phyloP scores from a whole-genome alignment of 2,113 vertebrate species.

The Leucopsar rothschildi region DNA sequence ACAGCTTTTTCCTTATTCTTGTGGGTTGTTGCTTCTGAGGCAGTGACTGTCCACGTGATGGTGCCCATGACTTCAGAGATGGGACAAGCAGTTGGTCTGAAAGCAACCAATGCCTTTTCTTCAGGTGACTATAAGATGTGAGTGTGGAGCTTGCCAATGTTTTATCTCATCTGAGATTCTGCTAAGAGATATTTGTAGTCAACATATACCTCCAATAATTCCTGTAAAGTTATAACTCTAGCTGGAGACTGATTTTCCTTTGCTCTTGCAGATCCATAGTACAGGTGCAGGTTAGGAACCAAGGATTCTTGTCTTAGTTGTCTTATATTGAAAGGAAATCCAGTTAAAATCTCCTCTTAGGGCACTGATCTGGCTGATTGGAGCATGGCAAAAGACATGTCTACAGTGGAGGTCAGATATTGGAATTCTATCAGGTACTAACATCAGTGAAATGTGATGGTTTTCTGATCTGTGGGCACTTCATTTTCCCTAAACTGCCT shows the following conservation, averaged over 20 bases:
- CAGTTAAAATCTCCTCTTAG: neutral
- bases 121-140: neutral
- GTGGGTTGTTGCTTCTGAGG: neutral
- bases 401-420: neutral
- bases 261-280: neutral
- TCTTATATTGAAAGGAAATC: neutral
- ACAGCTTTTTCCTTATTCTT: neutral
- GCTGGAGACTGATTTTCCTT: neutral
- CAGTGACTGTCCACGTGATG: rapidly evolving
- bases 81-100: neutral
- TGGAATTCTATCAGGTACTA: neutral
- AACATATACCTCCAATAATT: neutral
- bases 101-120: neutral
- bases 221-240: neutral
- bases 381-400: neutral
- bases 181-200: neutral
- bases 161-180: neutral
- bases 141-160: neutral
- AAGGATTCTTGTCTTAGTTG: neutral
- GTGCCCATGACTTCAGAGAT: neutral
- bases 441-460: neutral
- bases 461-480: neutral
- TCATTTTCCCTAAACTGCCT: neutral
- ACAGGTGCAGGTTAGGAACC: neutral
- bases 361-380: neutral